Percentiles rank a stretch among this genome's conserved stretches.
phyloP scores from a whole-genome alignment of 1,140 invertebrate species.

The Harlomillsia oculata region DNA sequence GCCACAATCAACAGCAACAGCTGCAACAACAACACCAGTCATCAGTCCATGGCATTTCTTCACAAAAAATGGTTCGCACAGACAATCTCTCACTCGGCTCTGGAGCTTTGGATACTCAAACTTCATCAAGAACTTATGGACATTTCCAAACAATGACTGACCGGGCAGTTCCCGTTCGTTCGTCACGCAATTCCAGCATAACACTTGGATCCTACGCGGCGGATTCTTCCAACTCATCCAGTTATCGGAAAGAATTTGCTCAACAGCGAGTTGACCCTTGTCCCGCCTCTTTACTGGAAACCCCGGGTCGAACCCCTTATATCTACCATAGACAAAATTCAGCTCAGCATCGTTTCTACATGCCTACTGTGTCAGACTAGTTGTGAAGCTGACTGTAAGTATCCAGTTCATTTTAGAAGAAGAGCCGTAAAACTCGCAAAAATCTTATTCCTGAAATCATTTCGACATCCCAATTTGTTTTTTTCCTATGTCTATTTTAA shows the following conservation, averaged over 20 bases:
- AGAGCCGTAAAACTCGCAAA: too few relatives aligned
- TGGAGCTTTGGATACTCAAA: constrained; percentile 24
- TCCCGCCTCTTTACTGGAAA: constrained; percentile 30
- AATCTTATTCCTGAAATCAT: too few relatives aligned
- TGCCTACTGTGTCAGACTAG: constrained; percentile 31
- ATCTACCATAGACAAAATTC: constrained; percentile 30
- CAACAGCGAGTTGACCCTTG: constrained; percentile 29
- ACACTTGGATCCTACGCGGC: constrained; percentile 25
- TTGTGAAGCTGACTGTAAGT: background rate
- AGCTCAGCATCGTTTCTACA: constrained; percentile 30
- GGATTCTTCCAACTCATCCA: background rate
- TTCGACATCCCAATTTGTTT: too few relatives aligned
- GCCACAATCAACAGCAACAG: background rate
- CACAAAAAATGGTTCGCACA: constrained; percentile 11
- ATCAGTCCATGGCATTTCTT: background rate
- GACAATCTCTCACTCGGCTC: constrained; percentile 27
- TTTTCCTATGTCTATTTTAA: too few relatives aligned
- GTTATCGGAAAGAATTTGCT: constrained; percentile 28
- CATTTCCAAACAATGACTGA: constrained; percentile 22
- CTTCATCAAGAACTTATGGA: constrained; percentile 27
- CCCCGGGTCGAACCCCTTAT: constrained; percentile 27
- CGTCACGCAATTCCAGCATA: constrained; percentile 30
- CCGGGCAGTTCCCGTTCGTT: constrained; percentile 27
- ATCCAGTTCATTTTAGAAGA: too few relatives aligned
- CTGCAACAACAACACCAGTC: constrained; percentile 5